phyloP scores from a whole-genome alignment of 2,797 vertebrate species.

The Halcyon smyrnensis region DNA sequence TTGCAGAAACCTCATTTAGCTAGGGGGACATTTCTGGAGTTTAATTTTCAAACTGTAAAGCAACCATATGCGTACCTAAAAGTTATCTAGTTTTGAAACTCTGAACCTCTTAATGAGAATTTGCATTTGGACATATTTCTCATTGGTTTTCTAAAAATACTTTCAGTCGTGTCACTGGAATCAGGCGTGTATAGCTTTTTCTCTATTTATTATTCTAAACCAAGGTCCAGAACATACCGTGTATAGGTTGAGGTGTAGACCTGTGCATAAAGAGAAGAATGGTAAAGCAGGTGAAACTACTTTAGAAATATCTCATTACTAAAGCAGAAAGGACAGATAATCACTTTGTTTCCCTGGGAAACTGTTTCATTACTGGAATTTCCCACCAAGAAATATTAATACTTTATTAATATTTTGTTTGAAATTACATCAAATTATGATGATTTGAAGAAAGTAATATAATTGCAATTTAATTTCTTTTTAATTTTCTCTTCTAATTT shows the following conservation, averaged over 20 bases:
- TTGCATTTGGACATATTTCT: neutral
- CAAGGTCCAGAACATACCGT: neutral
- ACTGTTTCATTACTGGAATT: neutral
- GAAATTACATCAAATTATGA: neutral
- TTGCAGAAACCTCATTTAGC: constrained; percentile 40
- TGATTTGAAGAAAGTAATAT: neutral
- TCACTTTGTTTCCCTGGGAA: neutral
- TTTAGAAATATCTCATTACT: neutral
- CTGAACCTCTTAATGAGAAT: neutral
- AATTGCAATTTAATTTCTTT: constrained; percentile 3
- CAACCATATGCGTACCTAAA: neutral
- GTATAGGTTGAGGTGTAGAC: neutral
- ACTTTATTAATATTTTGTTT: constrained; percentile 3
- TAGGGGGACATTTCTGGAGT: constrained; percentile 3
- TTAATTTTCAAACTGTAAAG: constrained; percentile 24
- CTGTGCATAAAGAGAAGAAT: neutral
- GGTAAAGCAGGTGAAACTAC: neutral
- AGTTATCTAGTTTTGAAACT: constrained; percentile 25
- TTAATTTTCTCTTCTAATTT: neutral
- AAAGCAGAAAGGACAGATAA: constrained; percentile 3
- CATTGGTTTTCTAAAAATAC: neutral
- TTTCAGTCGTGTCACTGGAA: neutral
- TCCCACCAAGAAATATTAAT: neutral
- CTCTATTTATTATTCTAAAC: neutral
- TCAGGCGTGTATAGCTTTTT: neutral